Evolutionary conservation across 1,140 invertebrate species (phyloP).

Genomic region (Apis laboriosa): DNA sequence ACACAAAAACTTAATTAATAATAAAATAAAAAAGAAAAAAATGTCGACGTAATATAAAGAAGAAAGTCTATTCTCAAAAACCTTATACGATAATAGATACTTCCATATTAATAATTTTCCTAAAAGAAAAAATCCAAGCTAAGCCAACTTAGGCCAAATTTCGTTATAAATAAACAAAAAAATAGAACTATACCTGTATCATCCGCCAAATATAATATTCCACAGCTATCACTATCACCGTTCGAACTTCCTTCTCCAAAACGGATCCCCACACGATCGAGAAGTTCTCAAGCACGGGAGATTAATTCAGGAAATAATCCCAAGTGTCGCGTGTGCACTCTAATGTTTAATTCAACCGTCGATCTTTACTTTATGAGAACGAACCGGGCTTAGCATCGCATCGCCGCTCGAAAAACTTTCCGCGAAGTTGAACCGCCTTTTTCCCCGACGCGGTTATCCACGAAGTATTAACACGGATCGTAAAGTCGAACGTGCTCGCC

Average conservation of each 20-base stretch:
- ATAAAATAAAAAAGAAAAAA: too few species aligned
- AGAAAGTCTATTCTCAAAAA: too few species aligned
- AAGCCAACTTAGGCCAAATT: too few species aligned
- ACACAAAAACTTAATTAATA: too few species aligned
- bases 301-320: slow-evolving; percentile 43
- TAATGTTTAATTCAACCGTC: slow-evolving; percentile 64
- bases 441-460: slow-evolving; percentile 61
- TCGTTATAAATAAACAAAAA: too few species aligned
- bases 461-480: slow-evolving; percentile 71
- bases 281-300: background rate
- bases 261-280: background rate
- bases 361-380: slow-evolving; percentile 67
- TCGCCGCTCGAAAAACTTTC: slow-evolving; percentile 59
- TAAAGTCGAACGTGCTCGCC: slow-evolving; percentile 67
- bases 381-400: slow-evolving; percentile 51
- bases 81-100: too few species aligned
- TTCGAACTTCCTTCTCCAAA: background rate
- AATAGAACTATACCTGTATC: too few species aligned
- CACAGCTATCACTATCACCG: too few species aligned
- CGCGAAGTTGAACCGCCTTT: slow-evolving; percentile 60
- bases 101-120: too few species aligned
- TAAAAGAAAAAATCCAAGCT: too few species aligned
- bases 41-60: too few species aligned
- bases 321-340: slow-evolving; percentile 37
- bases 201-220: too few species aligned